phyloP scores from a whole-genome alignment of 2,888 invertebrate species.

The Phytoseiulus persimilis region DNA sequence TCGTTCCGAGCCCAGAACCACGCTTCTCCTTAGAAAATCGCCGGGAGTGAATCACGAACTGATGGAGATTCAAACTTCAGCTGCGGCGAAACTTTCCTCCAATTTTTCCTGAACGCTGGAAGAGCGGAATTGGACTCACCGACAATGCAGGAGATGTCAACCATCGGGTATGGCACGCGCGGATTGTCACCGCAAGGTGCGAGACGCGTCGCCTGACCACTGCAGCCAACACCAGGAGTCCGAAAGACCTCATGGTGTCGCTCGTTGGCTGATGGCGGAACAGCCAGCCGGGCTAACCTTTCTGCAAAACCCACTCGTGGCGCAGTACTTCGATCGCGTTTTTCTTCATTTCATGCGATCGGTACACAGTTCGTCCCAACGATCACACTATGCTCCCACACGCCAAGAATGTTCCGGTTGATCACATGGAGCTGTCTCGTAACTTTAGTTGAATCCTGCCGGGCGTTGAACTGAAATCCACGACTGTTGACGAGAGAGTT shows the following conservation, averaged over 20 bases:
- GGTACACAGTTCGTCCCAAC: neutral
- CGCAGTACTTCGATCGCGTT: neutral
- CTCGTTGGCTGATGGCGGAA: neutral
- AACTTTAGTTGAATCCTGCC: neutral
- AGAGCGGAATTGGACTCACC: neutral
- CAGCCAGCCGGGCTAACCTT: neutral
- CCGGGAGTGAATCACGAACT: too few relatives aligned
- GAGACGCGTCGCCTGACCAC: neutral
- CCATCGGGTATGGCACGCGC: constrained; percentile 21
- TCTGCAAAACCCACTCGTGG: neutral
- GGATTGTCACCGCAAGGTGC: neutral
- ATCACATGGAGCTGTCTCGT: neutral
- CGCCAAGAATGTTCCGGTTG: neutral
- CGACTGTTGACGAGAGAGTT: neutral
- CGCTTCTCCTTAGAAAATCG: too few relatives aligned
- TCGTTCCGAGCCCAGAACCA: too few relatives aligned
- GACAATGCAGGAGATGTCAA: constrained; percentile 8
- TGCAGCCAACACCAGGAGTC: neutral
- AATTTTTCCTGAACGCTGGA: too few relatives aligned
- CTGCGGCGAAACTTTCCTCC: too few relatives aligned
- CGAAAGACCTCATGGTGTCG: neutral
- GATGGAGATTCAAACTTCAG: too few relatives aligned
- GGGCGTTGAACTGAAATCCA: neutral
- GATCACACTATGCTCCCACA: neutral
- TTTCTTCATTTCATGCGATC: neutral